Conservation (phyloP, 2,888 invertebrate species). For the Pandemis corylana region DNA sequence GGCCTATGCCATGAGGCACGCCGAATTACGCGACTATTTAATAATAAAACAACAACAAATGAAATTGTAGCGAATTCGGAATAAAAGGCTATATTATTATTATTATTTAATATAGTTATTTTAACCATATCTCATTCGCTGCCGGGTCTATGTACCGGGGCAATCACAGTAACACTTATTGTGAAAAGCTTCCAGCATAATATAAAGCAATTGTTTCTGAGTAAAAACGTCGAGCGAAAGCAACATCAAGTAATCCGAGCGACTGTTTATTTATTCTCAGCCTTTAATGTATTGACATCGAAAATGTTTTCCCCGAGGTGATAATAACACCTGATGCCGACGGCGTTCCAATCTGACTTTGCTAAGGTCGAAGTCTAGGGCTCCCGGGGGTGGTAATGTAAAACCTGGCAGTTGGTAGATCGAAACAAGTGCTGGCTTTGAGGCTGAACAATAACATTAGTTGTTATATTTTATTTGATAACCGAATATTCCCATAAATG, state of each 20-base stretch:
- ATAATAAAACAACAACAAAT: no score
- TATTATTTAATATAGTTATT: no score
- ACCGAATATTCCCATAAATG: no score
- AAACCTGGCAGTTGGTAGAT: conserved; percentile 28
- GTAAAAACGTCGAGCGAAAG: background rate
- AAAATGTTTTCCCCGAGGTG: background rate
- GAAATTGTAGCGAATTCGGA: no score
- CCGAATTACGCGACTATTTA: no score
- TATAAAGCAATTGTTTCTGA: no score
- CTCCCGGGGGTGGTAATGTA: conserved; percentile 28
- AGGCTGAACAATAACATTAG: conserved; percentile 1
- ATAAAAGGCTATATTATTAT: no score
- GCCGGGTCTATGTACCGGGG: no score
- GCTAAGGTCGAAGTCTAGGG: conserved; percentile 20
- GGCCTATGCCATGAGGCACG: no score
- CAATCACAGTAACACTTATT: no score
- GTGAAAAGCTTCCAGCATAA: no score
- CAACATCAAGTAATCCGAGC: background rate
- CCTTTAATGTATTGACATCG: background rate
- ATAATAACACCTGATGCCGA: conserved; percentile 25
- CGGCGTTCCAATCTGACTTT: conserved; percentile 31
- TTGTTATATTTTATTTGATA: background rate
- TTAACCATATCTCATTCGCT: no score
- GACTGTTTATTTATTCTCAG: conserved; percentile 2
- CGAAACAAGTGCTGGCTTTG: background rate